Base-by-base conservation (phyloP, 2,113 vertebrate genomes). In the Phyllostomus discolor region DNA sequence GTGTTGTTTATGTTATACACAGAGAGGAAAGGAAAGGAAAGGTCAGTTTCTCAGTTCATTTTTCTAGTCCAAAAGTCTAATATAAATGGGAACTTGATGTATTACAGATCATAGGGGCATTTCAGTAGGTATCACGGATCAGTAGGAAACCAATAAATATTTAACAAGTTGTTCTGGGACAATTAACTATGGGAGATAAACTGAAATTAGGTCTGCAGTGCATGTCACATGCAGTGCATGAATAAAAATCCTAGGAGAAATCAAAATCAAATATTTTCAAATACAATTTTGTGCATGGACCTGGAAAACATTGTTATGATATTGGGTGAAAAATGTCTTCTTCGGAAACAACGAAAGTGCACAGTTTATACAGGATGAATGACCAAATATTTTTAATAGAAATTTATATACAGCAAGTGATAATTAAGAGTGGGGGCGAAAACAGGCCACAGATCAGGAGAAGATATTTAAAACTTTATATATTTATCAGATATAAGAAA, bases 391-490 rank as follows among this genome's bases (percentile, higher is more conserved):
- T 89, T 78, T 90, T 33, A 62, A 81, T 54, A 69, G 54, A 93
- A 92, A 59, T 9, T 67, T 80, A 26, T 86, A 38, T 78, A 80
- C 17, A 33, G 7, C 22, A 67, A 28, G 33, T 85, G 26, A 31
- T 22, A 85, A 64, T 64, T 46, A 64, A 70, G 15, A 54, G 11
- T 48, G 26, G 28, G 8, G 9, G 43, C 31, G 28, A 67, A 76
- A 93, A 10, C 11, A 69, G 35, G 14, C 2, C n/a, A 38, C 10
- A 70, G 5, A 57, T 22, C 52, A 15, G 41, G 50, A 69, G 66
- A 90, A 81, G 31, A 46, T 76, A 92, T 35, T 96, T 87, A 59
- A 67, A 86, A 93, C 20, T 79, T 92, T 62, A 43, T 38, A 52
- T 24, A 41, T 19, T 24, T 14, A 81, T 46, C 41, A 31, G 43